A percentile compares a stretch with the other conserved stretches of the same genome.
These are phyloP conservation scores for Hydrotaea diabolus DNA, from an alignment of 2,888 invertebrate species.

Conservation along the genomic window DNA sequence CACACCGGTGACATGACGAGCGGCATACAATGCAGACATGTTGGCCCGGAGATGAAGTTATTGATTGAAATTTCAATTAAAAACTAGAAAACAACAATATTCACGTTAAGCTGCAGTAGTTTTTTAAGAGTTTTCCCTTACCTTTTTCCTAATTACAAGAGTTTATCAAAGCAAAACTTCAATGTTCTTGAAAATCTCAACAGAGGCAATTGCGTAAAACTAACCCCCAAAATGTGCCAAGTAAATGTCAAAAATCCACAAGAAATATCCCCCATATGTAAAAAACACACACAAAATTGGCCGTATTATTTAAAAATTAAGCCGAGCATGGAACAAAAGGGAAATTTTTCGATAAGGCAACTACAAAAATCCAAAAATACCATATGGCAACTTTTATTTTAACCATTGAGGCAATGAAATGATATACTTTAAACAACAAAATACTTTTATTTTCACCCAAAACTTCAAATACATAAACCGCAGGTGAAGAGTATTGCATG, in stretches of 20 bases:
- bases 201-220: conserved; percentile 79
- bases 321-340: not conserved
- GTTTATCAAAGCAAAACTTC: conserved; percentile 23
- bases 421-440: conserved; percentile 50
- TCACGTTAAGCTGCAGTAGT: conserved; percentile 23
- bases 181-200: conserved; percentile 41
- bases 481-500: too few species aligned
- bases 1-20: conserved; percentile 70
- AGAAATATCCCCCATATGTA: conserved; percentile 53
- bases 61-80: conserved; percentile 17
- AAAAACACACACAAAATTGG: not conserved
- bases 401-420: conserved; percentile 58
- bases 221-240: conserved; percentile 71
- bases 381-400: conserved; percentile 24
- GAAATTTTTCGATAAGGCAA: conserved; percentile 49
- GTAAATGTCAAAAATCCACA: conserved; percentile 66
- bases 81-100: conserved; percentile 26
- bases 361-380: too few species aligned
- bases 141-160: conserved; percentile 42
- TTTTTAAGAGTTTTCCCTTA: not conserved
- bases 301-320: conserved; percentile 34
- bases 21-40: conserved; percentile 73
- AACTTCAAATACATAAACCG: too few species aligned
- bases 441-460: conserved; percentile 16
- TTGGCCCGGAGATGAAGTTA: not conserved